Conservation (phyloP, 1,140 invertebrate species). For the Zaprionus gabonicus region DNA sequence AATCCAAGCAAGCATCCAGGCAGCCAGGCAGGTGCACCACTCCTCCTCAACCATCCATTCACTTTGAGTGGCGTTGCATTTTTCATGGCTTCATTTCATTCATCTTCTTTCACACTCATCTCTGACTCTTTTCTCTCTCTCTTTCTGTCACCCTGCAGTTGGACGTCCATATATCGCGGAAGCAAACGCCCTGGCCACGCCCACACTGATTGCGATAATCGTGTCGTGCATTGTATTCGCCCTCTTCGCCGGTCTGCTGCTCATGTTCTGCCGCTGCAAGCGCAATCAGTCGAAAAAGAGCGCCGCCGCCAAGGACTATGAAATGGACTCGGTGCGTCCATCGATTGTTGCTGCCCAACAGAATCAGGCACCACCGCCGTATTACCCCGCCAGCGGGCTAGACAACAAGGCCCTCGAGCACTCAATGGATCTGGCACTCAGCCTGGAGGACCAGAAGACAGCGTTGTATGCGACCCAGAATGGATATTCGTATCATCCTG, state of each 20-base stretch:
- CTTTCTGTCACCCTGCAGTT: constrained; percentile 85
- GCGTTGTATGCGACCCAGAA: constrained; percentile 92
- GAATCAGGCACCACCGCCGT: constrained; percentile 93
- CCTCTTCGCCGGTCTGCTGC: constrained; percentile 90
- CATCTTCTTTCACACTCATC: constrained; percentile 32
- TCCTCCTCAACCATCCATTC: constrained; percentile 58
- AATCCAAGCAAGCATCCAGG: constrained; percentile 25
- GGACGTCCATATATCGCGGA: constrained; percentile 92
- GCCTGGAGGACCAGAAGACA: constrained; percentile 92
- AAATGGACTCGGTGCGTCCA: constrained; percentile 93
- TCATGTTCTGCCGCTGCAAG: constrained; percentile 94
- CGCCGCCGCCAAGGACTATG: constrained; percentile 93
- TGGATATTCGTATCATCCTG: constrained; percentile 92
- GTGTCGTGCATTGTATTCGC: constrained; percentile 92
- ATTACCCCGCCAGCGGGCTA: constrained; percentile 92
- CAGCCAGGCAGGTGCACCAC: neutral
- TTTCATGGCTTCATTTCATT: constrained; percentile 77
- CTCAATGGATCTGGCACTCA: constrained; percentile 91
- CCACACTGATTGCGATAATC: constrained; percentile 92
- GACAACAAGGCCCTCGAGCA: constrained; percentile 96
- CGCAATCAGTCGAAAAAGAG: constrained; percentile 92
- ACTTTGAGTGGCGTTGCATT: constrained; percentile 73
- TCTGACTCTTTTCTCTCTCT: constrained; percentile 1
- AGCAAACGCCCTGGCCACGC: constrained; percentile 90
- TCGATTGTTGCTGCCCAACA: constrained; percentile 91